These are phyloP conservation scores for Rhineura floridana DNA, from an alignment of 2,113 vertebrate species.

Conservation along the genomic window DNA sequence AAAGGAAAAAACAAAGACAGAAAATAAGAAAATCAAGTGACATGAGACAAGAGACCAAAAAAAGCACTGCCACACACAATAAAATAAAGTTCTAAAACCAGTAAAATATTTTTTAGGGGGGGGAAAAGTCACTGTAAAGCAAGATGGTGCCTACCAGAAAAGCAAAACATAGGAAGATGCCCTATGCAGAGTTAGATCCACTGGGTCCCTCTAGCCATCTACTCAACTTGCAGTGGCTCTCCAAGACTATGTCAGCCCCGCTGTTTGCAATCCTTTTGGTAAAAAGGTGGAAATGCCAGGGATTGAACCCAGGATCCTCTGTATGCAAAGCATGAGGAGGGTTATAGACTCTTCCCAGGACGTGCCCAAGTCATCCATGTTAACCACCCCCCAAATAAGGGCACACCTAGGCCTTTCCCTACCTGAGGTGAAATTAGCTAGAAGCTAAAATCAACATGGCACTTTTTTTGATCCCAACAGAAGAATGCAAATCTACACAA, in stretches of 20 bases:
- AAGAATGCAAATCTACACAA: neutral
- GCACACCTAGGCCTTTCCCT: neutral
- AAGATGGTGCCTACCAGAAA: neutral
- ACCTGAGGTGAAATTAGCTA: too few relatives aligned
- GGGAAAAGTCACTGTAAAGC: neutral
- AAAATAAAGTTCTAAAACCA: neutral
- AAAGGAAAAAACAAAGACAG: constrained; percentile 63
- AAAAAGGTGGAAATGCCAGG: neutral
- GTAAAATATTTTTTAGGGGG: neutral
- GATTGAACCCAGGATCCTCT: neutral
- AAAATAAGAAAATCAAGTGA: constrained; percentile 59
- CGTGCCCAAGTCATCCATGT: neutral
- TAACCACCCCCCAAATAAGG: neutral
- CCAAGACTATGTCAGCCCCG: too few relatives aligned
- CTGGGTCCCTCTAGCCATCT: too few relatives aligned
- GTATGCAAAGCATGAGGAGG: neutral
- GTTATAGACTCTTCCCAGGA: neutral
- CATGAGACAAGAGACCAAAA: constrained; percentile 38
- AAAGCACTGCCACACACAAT: neutral
- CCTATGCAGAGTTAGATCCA: too few relatives aligned
- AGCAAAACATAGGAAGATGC: neutral
- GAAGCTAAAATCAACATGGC: neutral
- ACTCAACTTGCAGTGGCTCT: too few relatives aligned
- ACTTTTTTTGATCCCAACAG: neutral
- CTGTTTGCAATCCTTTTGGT: neutral